Evolutionary conservation across 2,888 invertebrate species (phyloP).

Genomic region (Adelphocoris suturalis): DNA sequence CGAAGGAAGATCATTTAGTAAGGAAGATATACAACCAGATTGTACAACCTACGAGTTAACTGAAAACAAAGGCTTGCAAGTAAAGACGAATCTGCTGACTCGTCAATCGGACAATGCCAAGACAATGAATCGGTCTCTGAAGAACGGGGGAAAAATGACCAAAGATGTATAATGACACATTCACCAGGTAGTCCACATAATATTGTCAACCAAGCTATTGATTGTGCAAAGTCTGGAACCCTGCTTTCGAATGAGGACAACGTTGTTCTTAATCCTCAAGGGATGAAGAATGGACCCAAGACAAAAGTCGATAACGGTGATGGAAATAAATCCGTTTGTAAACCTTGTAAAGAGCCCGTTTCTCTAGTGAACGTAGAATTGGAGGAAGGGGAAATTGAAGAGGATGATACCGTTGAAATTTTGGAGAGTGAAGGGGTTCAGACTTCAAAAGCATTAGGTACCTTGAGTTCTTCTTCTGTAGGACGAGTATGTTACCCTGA

Average conservation of each 20-base stretch:
- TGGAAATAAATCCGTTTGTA: not conserved
- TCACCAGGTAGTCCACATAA: not conserved
- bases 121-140: not conserved
- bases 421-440: not conserved
- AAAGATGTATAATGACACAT: too few species aligned
- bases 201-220: not conserved
- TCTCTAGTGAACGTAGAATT: not conserved
- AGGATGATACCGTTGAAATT: not conserved
- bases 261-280: not conserved
- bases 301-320: not conserved
- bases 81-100: not conserved
- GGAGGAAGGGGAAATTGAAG: constrained; percentile 50
- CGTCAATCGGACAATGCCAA: not conserved
- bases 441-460: not conserved
- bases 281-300: not conserved
- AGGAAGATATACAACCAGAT: not conserved
- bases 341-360: not conserved
- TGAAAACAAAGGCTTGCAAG: not conserved
- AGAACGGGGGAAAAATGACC: not conserved
- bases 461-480: not conserved
- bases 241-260: not conserved
- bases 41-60: not conserved
- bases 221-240: not conserved
- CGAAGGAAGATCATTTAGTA: not conserved
- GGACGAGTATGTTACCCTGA: not conserved